A percentile compares a stretch with the other conserved stretches of the same genome.
These are phyloP conservation scores for Ceratotherium simum DNA, from an alignment of 2,113 vertebrate genomes.

Conservation along the genomic window DNA sequence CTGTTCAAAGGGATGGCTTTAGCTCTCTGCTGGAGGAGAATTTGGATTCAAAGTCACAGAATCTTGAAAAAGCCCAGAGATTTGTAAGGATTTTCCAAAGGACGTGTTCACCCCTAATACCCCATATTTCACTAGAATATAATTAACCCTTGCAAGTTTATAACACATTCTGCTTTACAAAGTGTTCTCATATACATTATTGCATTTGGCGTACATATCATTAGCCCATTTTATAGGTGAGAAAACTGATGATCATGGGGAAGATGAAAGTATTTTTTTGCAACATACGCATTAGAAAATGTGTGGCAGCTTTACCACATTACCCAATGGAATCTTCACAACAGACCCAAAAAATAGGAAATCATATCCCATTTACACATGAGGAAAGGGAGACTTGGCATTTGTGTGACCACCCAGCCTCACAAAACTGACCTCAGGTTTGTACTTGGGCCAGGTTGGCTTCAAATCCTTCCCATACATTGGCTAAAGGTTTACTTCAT, in stretches of 20 bases:
- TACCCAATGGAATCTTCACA: background rate
- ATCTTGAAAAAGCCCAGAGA: background rate
- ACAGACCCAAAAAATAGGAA: background rate
- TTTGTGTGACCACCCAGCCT: background rate
- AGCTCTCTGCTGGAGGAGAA: background rate
- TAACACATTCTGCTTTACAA: background rate
- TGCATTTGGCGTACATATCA: background rate
- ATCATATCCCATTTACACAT: background rate
- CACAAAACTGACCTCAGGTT: background rate
- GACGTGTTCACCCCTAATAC: background rate
- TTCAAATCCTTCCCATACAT: background rate
- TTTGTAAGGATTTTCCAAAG: background rate
- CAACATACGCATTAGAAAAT: background rate
- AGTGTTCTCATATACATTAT: background rate
- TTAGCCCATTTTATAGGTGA: background rate
- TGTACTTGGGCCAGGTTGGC: background rate
- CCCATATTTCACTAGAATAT: background rate
- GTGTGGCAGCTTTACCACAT: background rate
- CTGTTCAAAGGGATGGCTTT: background rate
- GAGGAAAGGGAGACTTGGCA: background rate
- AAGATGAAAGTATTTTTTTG: background rate
- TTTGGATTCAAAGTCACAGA: conserved; percentile 23
- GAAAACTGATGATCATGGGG: background rate
- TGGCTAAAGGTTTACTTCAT: background rate
- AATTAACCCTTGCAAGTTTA: conserved; percentile 16